These are phyloP conservation scores for Saimiri boliviensis DNA, from an alignment of 2,113 vertebrate species.

Conservation along the genomic window DNA sequence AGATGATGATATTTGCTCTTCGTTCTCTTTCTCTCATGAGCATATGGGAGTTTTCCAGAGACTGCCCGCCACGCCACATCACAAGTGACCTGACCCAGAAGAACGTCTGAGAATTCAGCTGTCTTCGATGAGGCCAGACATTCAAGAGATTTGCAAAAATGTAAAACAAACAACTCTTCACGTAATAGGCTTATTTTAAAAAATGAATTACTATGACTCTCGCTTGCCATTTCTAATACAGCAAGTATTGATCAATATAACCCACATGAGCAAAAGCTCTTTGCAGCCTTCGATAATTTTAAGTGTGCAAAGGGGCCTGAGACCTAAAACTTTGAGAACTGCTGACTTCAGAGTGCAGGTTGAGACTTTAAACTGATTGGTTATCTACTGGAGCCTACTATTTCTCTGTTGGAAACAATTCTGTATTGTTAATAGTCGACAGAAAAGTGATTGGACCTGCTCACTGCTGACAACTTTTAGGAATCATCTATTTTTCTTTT, in stretches of 20 bases:
- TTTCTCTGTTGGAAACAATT: neutral
- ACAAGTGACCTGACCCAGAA: neutral
- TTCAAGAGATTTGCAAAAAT: neutral
- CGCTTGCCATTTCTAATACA: neutral
- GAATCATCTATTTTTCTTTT: neutral
- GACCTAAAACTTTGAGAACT: neutral
- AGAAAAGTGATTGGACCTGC: neutral
- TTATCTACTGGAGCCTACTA: no score
- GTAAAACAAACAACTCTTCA: neutral
- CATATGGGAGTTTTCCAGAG: neutral
- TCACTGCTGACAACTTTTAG: neutral
- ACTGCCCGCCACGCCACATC: accelerated
- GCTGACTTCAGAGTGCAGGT: neutral
- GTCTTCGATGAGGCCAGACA: neutral
- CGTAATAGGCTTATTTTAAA: neutral
- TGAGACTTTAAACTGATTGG: neutral
- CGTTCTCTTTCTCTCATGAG: no score
- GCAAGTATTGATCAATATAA: neutral
- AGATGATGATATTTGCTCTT: neutral
- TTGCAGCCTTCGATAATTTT: neutral
- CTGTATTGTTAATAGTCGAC: neutral
- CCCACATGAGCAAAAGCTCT: neutral
- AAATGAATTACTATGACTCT: neutral
- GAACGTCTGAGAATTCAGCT: neutral
- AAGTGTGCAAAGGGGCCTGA: neutral